Percentiles rank a stretch among this genome's conserved stretches.
phyloP scores from a whole-genome alignment of 2,113 vertebrate genomes.

The Solea senegalensis region DNA sequence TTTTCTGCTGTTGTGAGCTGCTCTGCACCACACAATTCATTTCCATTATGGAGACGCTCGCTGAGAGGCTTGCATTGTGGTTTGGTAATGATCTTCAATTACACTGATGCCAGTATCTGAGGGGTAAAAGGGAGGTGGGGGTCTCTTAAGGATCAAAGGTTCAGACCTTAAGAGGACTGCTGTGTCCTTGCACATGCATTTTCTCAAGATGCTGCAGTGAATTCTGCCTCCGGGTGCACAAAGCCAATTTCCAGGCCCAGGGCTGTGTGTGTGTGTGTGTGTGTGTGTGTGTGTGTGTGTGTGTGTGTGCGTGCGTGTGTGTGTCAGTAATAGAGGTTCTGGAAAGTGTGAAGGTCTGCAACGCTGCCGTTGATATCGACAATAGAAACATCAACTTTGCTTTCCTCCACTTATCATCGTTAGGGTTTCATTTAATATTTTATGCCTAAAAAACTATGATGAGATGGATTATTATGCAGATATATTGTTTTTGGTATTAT shows the following conservation, averaged over 20 bases:
- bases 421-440: too few relatives aligned
- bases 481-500: neutral
- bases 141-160: constrained; percentile 83
- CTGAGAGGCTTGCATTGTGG: constrained; percentile 83
- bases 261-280: constrained; percentile 42
- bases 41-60: constrained; percentile 80
- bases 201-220: constrained; percentile 72
- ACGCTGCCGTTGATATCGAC: constrained; percentile 53
- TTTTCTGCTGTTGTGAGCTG: constrained; percentile 71
- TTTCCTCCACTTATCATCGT: neutral
- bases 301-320: constrained; percentile 11
- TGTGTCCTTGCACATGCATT: constrained; percentile 76
- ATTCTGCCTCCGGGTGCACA: constrained; percentile 73
- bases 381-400: constrained; percentile 46
- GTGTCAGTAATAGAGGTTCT: constrained; percentile 40
- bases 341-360: constrained; percentile 46
- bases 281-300: constrained; percentile 23
- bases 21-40: constrained; percentile 75
- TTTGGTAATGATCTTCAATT: constrained; percentile 85
- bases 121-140: constrained; percentile 71
- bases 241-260: constrained; percentile 72
- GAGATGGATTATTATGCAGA: too few relatives aligned
- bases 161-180: constrained; percentile 79
- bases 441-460: too few relatives aligned
- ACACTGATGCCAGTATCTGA: constrained; percentile 78